These are phyloP conservation scores for Axinella damicornis DNA, from an alignment of 37 sponge, comb jelly and placozoan species.

Conservation along the genomic window DNA sequence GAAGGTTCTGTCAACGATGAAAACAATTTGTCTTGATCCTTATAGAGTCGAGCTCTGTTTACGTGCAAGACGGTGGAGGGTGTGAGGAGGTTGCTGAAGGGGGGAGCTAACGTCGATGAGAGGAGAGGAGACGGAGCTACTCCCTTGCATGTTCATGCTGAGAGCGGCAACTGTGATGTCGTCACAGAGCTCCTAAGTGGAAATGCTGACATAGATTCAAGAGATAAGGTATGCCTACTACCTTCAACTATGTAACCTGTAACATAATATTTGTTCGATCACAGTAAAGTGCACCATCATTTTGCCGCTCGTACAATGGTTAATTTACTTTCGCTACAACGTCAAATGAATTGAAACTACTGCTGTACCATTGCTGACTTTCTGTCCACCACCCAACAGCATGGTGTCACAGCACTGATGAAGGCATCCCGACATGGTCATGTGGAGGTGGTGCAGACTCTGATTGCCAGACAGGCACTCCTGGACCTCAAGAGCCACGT, in stretches of 20 bases:
- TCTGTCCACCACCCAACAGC: too few relatives aligned
- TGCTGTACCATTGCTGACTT: too few relatives aligned
- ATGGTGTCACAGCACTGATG: constrained; percentile 30
- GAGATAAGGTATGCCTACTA: constrained; percentile 3
- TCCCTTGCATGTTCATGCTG: constrained; percentile 33
- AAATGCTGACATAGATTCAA: constrained; percentile 40
- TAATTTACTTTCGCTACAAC: too few relatives aligned
- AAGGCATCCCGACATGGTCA: constrained; percentile 24
- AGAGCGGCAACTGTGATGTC: constrained; percentile 1
- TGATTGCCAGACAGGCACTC: constrained; percentile 27
- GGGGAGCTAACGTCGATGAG: constrained; percentile 17
- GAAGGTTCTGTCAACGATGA: neutral
- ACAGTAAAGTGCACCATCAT: too few relatives aligned
- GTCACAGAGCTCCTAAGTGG: neutral
- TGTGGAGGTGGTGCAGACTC: constrained; percentile 12
- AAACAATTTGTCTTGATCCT: neutral
- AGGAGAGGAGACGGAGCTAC: constrained; percentile 9
- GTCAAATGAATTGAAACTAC: too few relatives aligned
- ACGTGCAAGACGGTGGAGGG: neutral
- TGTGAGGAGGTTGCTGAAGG: neutral
- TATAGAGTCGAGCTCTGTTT: constrained; percentile 27
- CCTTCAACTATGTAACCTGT: too few relatives aligned
- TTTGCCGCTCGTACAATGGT: too few relatives aligned
- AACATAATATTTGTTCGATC: too few relatives aligned
- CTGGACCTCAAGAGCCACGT: constrained; percentile 28